Evolutionary conservation across 2,888 invertebrate genomes (phyloP).

Genomic region (Hydropsyche betteni): DNA sequence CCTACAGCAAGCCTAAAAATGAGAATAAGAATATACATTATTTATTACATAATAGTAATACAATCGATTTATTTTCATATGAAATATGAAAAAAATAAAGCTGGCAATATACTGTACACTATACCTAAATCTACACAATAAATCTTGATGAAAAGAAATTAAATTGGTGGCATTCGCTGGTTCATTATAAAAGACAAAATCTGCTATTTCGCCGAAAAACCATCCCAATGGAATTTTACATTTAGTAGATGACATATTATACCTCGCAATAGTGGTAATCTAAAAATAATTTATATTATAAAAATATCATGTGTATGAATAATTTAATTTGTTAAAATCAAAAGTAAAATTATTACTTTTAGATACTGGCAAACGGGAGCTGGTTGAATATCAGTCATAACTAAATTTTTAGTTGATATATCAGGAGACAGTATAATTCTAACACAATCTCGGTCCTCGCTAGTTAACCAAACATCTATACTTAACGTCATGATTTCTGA

Average conservation of each 20-base stretch:
- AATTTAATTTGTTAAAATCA: constrained; percentile 5
- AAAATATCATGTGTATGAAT: not conserved
- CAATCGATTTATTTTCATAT: constrained; percentile 20
- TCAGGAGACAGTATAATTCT: constrained; percentile 86
- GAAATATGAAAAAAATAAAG: constrained; percentile 37
- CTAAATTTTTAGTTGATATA: constrained; percentile 85
- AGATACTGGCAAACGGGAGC: constrained; percentile 88
- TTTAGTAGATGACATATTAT: constrained; percentile 89
- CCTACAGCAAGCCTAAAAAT: constrained; percentile 78
- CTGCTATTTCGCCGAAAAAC: constrained; percentile 90
- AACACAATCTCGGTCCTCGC: constrained; percentile 86
- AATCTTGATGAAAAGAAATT: constrained; percentile 61
- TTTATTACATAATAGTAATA: not conserved
- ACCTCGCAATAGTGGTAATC: constrained; percentile 91
- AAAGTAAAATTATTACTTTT: constrained; percentile 69
- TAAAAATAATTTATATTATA: constrained; percentile 56
- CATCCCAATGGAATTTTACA: constrained; percentile 92
- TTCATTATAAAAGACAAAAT: constrained; percentile 70
- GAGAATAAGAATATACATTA: not conserved
- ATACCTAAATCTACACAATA: constrained; percentile 63
- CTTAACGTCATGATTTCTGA: constrained; percentile 84
- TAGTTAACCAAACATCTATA: constrained; percentile 89
- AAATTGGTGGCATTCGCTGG: constrained; percentile 62
- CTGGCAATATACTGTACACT: constrained; percentile 7
- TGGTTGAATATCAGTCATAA: constrained; percentile 89